Evolutionary conservation across 1,140 invertebrate genomes (phyloP).

Genomic region (Trichonephila clavata): DNA sequence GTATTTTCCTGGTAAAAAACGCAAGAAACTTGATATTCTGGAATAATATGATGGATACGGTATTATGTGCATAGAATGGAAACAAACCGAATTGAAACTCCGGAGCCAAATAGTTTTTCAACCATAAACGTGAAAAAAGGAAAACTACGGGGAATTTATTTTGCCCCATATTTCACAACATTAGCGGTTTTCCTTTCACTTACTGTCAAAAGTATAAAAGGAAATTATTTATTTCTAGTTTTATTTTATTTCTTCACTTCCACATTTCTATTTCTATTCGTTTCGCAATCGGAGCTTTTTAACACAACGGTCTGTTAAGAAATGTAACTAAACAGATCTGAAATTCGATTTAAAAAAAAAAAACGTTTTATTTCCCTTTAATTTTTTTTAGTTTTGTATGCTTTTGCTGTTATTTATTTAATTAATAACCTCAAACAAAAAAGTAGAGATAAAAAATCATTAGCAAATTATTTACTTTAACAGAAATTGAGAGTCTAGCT

Average conservation of each 20-base stretch:
- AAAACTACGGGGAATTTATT: constrained; percentile 46
- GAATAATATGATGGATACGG: constrained; percentile 52
- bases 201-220: not conserved
- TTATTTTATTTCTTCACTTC: not conserved
- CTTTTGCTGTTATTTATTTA: no score
- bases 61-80: constrained; percentile 50
- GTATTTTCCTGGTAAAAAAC: constrained; percentile 5
- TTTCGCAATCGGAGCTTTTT: not conserved
- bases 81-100: constrained; percentile 45
- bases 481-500: no score
- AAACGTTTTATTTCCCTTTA: no score
- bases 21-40: not conserved
- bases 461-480: no score
- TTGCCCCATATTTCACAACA: constrained; percentile 46
- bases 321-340: constrained; percentile 37
- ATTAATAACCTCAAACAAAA: no score
- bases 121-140: not conserved
- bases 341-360: not conserved
- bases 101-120: constrained; percentile 5
- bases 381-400: no score
- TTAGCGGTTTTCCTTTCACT: constrained; percentile 50
- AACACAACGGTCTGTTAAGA: no score
- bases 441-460: no score
- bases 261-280: not conserved
- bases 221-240: no score